These are phyloP conservation scores for Epsilonema sp. DNA, from an alignment of 2,888 invertebrate genomes.

Conservation along the genomic window DNA sequence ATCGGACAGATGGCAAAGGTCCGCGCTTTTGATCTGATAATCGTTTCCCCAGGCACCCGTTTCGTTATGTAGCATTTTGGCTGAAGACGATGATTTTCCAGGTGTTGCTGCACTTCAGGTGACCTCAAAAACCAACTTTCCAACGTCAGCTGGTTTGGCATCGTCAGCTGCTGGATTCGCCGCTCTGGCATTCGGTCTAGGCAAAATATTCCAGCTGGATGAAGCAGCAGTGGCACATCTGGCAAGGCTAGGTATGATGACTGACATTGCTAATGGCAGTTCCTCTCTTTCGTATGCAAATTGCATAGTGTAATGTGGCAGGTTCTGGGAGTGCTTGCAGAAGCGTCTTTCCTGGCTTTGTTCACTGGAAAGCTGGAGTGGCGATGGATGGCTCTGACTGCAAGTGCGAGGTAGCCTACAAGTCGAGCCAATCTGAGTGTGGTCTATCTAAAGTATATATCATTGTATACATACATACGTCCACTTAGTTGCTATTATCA, in stretches of 20 bases:
- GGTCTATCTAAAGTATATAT: no score
- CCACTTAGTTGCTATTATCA: no score
- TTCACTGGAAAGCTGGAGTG: conserved; percentile 58
- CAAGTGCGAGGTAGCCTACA: conserved; percentile 12
- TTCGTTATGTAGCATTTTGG: no score
- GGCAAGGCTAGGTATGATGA: conserved; percentile 15
- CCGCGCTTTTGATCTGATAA: no score
- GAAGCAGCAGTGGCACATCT: conserved; percentile 21
- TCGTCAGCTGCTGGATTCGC: conserved; percentile 97
- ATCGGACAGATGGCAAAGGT: no score
- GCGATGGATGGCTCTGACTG: conserved; percentile 47
- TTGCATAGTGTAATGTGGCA: conserved; percentile 2
- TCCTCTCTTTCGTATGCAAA: no score
- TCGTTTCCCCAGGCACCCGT: no score
- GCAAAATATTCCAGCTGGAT: conserved; percentile 16
- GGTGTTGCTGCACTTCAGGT: no score
- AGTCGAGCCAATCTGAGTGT: no score
- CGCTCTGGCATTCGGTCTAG: conserved; percentile 21
- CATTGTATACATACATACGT: no score
- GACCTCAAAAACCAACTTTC: conserved; percentile 67
- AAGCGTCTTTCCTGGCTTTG: conserved; percentile 81
- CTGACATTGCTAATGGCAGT: no score
- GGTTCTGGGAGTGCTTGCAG: conserved; percentile 88
- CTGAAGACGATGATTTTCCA: no score
- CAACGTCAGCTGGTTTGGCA: conserved; percentile 90